Evolutionary conservation across 2,113 vertebrate species (phyloP).

Genomic region (Nymphicus hollandicus): DNA sequence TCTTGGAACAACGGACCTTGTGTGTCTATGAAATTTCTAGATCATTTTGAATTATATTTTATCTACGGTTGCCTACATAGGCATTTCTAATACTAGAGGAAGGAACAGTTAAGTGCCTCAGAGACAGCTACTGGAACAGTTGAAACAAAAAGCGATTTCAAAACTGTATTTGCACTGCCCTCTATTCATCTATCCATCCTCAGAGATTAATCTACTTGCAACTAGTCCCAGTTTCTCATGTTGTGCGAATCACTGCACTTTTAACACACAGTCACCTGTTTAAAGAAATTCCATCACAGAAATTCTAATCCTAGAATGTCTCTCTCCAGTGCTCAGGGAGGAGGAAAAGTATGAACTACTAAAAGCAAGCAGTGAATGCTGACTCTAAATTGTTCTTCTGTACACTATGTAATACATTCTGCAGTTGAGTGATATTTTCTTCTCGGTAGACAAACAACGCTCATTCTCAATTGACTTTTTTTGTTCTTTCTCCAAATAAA

Average conservation of each 20-base stretch:
- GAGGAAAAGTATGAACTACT: not conserved
- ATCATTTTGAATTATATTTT: not conserved
- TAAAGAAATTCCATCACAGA: conserved; percentile 44
- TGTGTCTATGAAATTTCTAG: not conserved
- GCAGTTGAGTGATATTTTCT: not conserved
- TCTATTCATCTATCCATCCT: not conserved
- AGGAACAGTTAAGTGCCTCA: not conserved
- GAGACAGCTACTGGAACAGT: not conserved
- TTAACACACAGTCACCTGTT: conserved; percentile 52
- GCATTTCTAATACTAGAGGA: not conserved
- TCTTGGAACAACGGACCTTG: not conserved
- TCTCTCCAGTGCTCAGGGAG: conserved; percentile 14
- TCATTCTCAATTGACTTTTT: not conserved
- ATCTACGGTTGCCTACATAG: not conserved
- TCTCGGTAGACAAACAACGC: not conserved
- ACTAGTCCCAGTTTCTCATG: not conserved
- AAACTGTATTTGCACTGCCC: not conserved
- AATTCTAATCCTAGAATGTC: conserved; percentile 60
- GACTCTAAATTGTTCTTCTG: not conserved
- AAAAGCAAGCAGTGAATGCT: not conserved
- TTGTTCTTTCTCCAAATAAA: not conserved
- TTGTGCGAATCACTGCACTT: conserved; percentile 3
- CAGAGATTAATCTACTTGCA: not conserved
- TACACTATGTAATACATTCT: not conserved
- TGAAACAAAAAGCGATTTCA: not conserved